Percentiles rank a stretch among this genome's conserved stretches.
phyloP scores from a whole-genome alignment of 2,113 vertebrate genomes.

The Astur gentilis region DNA sequence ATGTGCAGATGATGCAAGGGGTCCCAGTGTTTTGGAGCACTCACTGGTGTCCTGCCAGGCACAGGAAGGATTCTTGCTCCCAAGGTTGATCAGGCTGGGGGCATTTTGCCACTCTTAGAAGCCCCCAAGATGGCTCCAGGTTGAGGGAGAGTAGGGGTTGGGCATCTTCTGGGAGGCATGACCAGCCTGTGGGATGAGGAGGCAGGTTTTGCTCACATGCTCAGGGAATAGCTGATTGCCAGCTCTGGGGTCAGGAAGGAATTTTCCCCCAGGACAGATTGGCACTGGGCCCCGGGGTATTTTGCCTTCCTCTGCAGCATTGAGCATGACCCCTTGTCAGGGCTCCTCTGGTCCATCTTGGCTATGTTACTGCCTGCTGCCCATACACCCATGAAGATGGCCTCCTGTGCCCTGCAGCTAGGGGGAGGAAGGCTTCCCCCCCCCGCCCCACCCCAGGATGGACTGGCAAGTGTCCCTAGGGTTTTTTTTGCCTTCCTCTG shows the following conservation, averaged over 20 bases:
- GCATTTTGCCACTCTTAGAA: background rate
- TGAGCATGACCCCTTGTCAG: background rate
- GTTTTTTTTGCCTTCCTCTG: background rate
- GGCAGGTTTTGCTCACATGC: background rate
- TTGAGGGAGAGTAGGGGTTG: background rate
- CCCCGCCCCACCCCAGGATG: too few species aligned
- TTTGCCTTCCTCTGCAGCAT: background rate
- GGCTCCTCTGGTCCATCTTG: background rate
- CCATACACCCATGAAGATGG: background rate
- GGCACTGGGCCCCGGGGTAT: background rate
- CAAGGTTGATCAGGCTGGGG: fast-evolving
- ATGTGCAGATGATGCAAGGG: background rate
- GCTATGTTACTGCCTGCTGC: background rate
- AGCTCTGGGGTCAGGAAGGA: background rate
- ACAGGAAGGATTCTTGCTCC: background rate
- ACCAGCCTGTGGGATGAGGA: background rate
- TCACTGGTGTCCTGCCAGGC: background rate
- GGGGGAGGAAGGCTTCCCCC: background rate
- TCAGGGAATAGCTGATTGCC: background rate
- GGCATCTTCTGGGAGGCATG: background rate
- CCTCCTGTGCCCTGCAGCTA: background rate
- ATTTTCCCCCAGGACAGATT: background rate
- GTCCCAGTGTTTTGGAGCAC: background rate
- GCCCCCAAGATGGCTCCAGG: background rate
- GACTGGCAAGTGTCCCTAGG: background rate